Conservation (phyloP, 2,113 vertebrate species). For the Sceloporus undulatus region DNA sequence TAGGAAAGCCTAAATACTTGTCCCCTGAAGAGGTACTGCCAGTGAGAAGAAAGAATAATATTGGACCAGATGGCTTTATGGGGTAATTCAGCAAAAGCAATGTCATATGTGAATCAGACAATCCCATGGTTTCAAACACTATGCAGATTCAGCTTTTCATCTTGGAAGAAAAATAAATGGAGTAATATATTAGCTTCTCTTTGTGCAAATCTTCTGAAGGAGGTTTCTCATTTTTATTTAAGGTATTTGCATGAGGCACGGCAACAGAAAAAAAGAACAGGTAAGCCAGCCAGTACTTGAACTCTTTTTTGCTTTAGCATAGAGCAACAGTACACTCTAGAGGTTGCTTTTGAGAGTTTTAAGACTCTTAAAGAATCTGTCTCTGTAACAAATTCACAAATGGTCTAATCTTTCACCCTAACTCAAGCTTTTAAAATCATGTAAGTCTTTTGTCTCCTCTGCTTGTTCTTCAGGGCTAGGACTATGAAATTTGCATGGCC, state of each 20-base stretch:
- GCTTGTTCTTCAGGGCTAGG: not conserved
- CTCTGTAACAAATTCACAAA: not conserved
- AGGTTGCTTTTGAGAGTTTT: slow-evolving; percentile 3
- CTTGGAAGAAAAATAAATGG: not conserved
- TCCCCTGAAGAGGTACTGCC: not conserved
- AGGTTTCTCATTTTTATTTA: not conserved
- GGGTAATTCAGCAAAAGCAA: not conserved
- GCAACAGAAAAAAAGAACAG: not conserved
- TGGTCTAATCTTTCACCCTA: not conserved
- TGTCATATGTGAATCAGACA: not conserved
- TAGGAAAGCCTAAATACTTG: not conserved
- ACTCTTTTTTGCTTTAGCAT: not conserved
- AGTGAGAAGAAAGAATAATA: not conserved
- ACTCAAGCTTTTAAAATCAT: not conserved
- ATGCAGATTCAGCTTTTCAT: not conserved
- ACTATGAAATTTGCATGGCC: too few species aligned
- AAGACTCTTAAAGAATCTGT: not conserved
- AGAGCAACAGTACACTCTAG: slow-evolving; percentile 36
- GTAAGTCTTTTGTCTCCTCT: not conserved
- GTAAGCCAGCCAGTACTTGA: not conserved
- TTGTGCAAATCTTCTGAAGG: not conserved
- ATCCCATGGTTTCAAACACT: not conserved
- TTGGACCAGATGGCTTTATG: not conserved
- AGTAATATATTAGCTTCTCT: not conserved
- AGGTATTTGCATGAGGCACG: not conserved